These are phyloP conservation scores for Pocillopora meandrina DNA, from an alignment of 92 coral and sea anemone genomes.

Conservation along the genomic window DNA sequence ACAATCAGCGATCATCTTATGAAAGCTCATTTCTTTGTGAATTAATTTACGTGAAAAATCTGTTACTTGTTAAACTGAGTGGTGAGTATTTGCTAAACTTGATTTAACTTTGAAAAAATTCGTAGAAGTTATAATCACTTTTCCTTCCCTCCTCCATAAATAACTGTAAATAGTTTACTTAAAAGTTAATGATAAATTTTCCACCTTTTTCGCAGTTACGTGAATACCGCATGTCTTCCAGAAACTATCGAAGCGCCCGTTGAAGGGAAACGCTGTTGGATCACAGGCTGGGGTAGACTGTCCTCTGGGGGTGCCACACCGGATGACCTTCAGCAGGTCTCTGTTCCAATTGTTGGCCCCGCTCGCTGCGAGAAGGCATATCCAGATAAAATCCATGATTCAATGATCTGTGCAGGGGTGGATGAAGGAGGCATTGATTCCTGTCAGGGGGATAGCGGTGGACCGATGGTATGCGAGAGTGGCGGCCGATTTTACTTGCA, in stretches of 20 bases:
- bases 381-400: slow-evolving; percentile 55
- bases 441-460: slow-evolving; percentile 84
- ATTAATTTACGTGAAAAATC: no score
- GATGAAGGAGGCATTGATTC: slow-evolving; percentile 76
- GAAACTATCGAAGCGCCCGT: slow-evolving; percentile 52
- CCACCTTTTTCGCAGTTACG: slow-evolving; percentile 37
- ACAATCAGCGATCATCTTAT: no score
- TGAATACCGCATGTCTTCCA: slow-evolving; percentile 77
- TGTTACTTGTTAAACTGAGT: no score
- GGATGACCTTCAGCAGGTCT: slow-evolving; percentile 60
- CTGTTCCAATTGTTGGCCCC: slow-evolving; percentile 71
- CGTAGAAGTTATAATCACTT: no score
- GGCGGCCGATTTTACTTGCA: slow-evolving; percentile 66
- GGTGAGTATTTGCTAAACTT: no score
- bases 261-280: slow-evolving; percentile 63
- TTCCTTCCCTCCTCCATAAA: no score
- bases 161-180: no score
- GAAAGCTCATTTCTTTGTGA: no score
- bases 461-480: slow-evolving; percentile 79
- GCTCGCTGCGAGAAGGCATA: slow-evolving; percentile 59
- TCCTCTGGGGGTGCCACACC: slow-evolving; percentile 70
- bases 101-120: no score
- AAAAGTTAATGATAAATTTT: not conserved
- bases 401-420: slow-evolving; percentile 86
- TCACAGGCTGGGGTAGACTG: slow-evolving; percentile 81